Conservation (phyloP, 2,113 vertebrate species). For the Pterocles orientalis region DNA sequence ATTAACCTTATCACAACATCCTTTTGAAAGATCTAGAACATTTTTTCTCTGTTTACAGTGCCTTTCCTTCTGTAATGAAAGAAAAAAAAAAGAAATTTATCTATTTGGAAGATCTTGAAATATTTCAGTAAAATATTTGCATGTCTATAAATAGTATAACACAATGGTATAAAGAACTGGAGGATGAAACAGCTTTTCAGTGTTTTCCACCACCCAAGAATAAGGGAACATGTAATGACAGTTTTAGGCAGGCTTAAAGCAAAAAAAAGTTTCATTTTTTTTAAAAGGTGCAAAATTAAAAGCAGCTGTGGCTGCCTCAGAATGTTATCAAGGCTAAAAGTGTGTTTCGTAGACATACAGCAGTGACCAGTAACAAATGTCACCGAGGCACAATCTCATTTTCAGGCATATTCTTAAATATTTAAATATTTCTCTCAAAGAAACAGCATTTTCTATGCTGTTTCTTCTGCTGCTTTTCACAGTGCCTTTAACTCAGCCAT, state of each 20-base stretch:
- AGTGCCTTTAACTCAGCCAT: background rate
- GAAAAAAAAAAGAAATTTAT: background rate
- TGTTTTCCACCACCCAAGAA: background rate
- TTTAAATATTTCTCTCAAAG: background rate
- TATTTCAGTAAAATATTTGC: background rate
- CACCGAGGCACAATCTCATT: background rate
- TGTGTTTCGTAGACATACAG: background rate
- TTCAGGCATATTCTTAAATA: background rate
- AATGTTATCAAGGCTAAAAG: background rate
- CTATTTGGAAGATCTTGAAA: background rate
- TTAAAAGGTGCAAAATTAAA: background rate
- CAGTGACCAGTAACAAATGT: background rate
- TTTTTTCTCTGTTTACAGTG: background rate
- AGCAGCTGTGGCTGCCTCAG: background rate
- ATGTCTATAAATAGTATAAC: background rate
- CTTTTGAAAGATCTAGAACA: background rate
- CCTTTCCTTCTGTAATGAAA: background rate
- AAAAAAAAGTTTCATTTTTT: background rate
- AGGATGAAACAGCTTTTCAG: background rate
- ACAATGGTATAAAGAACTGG: background rate
- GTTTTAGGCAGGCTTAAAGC: background rate
- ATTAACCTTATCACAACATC: background rate
- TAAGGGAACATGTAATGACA: background rate
- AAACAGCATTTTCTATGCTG: background rate
- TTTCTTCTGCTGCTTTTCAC: background rate